These are phyloP conservation scores for Rhynchomys soricoides DNA, from an alignment of 2,113 vertebrate species.

Conservation along the genomic window DNA sequence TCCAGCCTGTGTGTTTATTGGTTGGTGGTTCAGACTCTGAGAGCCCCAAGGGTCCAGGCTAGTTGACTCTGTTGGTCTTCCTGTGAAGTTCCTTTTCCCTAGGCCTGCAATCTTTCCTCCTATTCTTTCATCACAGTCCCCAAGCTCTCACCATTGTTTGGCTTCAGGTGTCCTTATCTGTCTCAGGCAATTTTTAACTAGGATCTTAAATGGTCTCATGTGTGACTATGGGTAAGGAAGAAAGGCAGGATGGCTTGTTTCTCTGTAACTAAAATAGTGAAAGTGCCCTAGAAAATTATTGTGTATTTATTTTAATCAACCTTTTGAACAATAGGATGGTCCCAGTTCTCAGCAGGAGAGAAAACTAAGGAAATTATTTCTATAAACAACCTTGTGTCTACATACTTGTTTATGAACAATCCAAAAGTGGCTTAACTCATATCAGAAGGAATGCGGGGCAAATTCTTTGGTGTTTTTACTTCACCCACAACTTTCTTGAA, in stretches of 20 bases:
- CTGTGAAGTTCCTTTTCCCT: too few relatives aligned
- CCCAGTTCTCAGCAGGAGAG: background rate
- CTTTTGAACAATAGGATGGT: background rate
- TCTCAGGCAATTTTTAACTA: accelerated
- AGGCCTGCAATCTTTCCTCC: too few relatives aligned
- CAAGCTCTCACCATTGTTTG: too few relatives aligned
- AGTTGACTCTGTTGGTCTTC: too few relatives aligned
- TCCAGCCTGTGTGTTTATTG: too few relatives aligned
- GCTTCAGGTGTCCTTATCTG: too few relatives aligned
- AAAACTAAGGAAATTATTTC: background rate
- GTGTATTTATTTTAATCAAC: background rate
- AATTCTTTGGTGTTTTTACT: background rate
- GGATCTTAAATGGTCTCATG: background rate
- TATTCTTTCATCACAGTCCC: too few relatives aligned
- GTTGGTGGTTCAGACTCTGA: too few relatives aligned
- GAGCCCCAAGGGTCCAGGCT: too few relatives aligned
- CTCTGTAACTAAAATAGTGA: background rate
- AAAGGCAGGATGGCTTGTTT: background rate
- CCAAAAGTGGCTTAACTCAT: background rate
- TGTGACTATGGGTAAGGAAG: background rate
- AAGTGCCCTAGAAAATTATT: background rate
- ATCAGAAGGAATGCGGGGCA: background rate
- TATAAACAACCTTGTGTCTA: background rate
- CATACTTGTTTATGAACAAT: background rate
- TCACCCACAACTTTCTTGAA: background rate